These are phyloP conservation scores for Aricia agestis DNA, from an alignment of 1,140 invertebrate genomes.

Conservation along the genomic window DNA sequence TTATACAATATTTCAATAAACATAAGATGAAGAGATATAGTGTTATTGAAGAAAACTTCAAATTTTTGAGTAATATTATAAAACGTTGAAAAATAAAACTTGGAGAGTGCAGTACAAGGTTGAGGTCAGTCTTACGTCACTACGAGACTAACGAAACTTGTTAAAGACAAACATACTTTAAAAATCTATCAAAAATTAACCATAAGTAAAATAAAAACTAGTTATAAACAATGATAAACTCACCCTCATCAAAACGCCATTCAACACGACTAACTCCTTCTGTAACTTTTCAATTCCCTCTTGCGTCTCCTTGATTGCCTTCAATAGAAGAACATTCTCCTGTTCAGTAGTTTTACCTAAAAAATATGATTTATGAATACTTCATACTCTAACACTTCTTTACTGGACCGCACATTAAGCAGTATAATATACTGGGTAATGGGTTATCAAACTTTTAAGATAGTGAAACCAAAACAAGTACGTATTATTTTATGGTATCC, in stretches of 20 bases:
- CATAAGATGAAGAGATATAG: too few species aligned
- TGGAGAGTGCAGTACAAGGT: neutral
- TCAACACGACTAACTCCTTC: conserved; percentile 79
- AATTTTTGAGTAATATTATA: conserved; percentile 6
- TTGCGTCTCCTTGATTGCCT: conserved; percentile 85
- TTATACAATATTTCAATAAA: too few species aligned
- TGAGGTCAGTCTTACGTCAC: neutral
- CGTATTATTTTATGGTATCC: too few species aligned
- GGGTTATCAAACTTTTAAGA: too few species aligned
- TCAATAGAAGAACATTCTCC: conserved; percentile 82
- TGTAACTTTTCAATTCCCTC: conserved; percentile 85
- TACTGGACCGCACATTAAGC: too few species aligned
- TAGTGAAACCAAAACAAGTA: too few species aligned
- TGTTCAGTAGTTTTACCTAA: conserved; percentile 73
- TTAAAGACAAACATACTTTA: conserved; percentile 7
- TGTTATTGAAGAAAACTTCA: too few species aligned
- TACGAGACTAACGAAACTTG: neutral
- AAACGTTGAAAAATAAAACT: neutral
- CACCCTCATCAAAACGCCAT: conserved; percentile 50
- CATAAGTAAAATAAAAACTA: conserved; percentile 2
- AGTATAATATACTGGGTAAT: too few species aligned
- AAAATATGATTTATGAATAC: neutral
- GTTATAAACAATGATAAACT: conserved; percentile 32
- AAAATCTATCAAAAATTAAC: neutral
- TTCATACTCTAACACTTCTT: too few species aligned